These are phyloP conservation scores for Calephelis virginiensis DNA, from an alignment of 1,140 invertebrate genomes.

Conservation along the genomic window DNA sequence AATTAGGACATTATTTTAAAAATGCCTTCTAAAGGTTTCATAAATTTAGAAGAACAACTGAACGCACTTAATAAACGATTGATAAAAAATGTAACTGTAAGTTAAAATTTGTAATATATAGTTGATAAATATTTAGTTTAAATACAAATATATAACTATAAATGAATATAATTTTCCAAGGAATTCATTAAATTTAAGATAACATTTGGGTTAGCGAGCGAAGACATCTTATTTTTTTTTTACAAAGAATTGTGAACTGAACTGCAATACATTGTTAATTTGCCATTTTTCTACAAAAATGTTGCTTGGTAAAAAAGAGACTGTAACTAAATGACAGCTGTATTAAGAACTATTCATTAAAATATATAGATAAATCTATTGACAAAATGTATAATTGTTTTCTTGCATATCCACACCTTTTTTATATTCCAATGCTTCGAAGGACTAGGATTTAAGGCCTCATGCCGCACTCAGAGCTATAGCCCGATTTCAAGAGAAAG, in stretches of 20 bases:
- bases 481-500: too few species aligned
- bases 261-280: slow-evolving; percentile 44
- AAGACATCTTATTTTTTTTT: neutral
- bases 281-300: slow-evolving; percentile 61
- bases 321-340: slow-evolving; percentile 66
- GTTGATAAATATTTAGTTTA: slow-evolving; percentile 76
- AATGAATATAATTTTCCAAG: slow-evolving; percentile 78
- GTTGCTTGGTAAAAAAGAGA: slow-evolving; percentile 55
- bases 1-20: neutral
- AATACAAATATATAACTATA: slow-evolving; percentile 76
- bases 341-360: slow-evolving; percentile 76
- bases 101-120: slow-evolving; percentile 77
- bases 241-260: neutral
- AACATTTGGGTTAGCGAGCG: neutral
- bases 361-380: slow-evolving; percentile 78
- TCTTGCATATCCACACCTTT: neutral
- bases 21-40: slow-evolving; percentile 6
- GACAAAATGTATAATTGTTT: slow-evolving; percentile 47
- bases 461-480: too few species aligned
- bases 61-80: slow-evolving; percentile 60
- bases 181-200: slow-evolving; percentile 70
- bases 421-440: too few species aligned
- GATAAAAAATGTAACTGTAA: slow-evolving; percentile 71
- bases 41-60: slow-evolving; percentile 42
- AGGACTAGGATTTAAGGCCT: too few species aligned